These are phyloP conservation scores for Ditula angustiorana DNA, from an alignment of 2,888 invertebrate species.

Conservation along the genomic window DNA sequence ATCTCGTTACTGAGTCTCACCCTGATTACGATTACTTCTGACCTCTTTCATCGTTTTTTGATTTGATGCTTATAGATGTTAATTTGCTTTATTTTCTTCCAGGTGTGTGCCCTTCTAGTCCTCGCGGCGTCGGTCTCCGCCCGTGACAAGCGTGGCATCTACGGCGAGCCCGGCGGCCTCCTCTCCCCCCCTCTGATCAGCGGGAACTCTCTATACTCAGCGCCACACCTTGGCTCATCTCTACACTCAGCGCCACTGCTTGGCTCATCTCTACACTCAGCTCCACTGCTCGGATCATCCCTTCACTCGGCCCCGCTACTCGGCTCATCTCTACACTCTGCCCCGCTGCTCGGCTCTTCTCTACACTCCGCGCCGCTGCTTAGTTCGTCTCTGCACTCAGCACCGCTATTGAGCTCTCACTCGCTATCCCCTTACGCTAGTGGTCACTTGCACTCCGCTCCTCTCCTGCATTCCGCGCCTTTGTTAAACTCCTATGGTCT, in stretches of 20 bases:
- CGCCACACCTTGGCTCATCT: conserved; percentile 27
- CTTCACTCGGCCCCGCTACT: conserved; percentile 38
- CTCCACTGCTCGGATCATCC: conserved; percentile 43
- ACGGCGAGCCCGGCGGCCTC: conserved; percentile 58
- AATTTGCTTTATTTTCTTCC: too few species aligned
- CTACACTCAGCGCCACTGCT: conserved; percentile 39
- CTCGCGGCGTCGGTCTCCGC: conserved; percentile 54
- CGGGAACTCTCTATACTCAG: conserved; percentile 35
- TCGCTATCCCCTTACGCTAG: conserved; percentile 34
- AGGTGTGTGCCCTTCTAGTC: conserved; percentile 58
- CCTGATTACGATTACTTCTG: too few species aligned
- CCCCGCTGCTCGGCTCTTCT: conserved; percentile 38
- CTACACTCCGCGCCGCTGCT: conserved; percentile 27
- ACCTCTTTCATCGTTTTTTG: too few species aligned
- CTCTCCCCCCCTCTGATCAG: conserved; percentile 45
- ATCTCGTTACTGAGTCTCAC: too few species aligned
- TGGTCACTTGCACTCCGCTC: conserved; percentile 40
- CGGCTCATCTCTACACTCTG: conserved; percentile 39
- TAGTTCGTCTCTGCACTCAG: conserved; percentile 28
- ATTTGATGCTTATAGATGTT: too few species aligned
- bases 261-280: conserved; percentile 38
- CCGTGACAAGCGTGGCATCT: conserved; percentile 65
- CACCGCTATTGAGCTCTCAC: conserved; percentile 35
- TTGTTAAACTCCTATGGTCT: conserved; percentile 31
- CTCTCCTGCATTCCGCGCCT: conserved; percentile 39